phyloP scores from a whole-genome alignment of 1,140 invertebrate species.

The Matsumurasca onukii region DNA sequence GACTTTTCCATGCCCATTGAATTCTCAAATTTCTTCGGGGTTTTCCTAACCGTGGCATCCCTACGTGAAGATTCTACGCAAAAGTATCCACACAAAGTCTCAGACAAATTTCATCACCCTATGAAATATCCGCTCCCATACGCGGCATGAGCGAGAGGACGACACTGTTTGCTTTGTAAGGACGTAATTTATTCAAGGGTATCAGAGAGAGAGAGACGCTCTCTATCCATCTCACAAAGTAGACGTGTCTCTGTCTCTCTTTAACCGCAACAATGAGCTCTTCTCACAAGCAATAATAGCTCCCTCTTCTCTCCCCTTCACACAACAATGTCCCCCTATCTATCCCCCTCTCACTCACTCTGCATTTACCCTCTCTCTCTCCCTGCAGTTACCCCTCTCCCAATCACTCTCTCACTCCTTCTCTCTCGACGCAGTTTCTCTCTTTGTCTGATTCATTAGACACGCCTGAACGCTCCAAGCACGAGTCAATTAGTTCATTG shows the following conservation, averaged over 20 bases:
- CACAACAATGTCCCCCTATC: constrained; percentile 12
- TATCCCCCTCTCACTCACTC: neutral
- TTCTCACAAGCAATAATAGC: constrained; percentile 18
- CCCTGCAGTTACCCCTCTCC: neutral
- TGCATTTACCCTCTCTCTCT: neutral
- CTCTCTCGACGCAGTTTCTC: neutral
- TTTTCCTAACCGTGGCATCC: too few relatives aligned
- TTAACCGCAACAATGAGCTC: constrained; percentile 16
- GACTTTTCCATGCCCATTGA: too few relatives aligned
- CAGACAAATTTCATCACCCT: too few relatives aligned
- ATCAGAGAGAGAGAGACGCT: neutral
- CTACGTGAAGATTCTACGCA: too few relatives aligned
- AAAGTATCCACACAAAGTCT: too few relatives aligned
- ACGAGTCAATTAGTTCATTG: constrained; percentile 26
- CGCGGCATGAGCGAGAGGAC: too few relatives aligned
- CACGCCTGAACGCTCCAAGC: constrained; percentile 3
- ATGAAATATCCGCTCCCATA: too few relatives aligned
- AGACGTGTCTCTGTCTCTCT: neutral
- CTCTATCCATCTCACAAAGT: constrained; percentile 22
- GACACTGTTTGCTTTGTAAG: too few relatives aligned
- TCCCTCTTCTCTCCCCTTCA: neutral
- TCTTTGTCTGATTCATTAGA: neutral
- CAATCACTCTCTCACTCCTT: too few relatives aligned
- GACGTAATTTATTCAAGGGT: neutral
- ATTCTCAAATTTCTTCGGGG: too few relatives aligned